These are phyloP conservation scores for Pinna nobilis DNA, from an alignment of 1,140 invertebrate species.

Conservation along the genomic window DNA sequence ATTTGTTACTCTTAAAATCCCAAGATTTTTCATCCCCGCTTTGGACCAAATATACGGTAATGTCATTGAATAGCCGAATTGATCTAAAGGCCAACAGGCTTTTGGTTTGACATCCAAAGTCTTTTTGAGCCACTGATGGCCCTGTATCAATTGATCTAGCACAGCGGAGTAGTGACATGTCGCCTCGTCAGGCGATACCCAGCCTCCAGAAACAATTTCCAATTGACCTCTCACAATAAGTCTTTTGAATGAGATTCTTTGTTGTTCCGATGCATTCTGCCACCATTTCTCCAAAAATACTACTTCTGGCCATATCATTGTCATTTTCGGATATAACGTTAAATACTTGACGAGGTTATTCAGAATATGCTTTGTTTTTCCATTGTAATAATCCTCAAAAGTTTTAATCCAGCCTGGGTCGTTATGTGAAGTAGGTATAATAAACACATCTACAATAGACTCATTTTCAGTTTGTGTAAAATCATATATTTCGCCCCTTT, in stretches of 20 bases:
- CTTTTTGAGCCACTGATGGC: slow-evolving; percentile 93
- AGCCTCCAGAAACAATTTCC: slow-evolving; percentile 96
- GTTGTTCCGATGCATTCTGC: background rate
- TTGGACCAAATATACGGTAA: background rate
- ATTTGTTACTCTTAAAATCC: background rate
- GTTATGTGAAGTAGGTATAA: no score
- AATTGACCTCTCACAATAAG: slow-evolving; percentile 87
- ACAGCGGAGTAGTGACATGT: slow-evolving; percentile 93
- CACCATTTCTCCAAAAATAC: background rate
- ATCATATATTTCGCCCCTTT: no score
- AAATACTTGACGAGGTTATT: background rate
- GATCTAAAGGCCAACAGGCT: background rate
- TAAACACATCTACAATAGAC: no score
- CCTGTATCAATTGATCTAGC: slow-evolving; percentile 95
- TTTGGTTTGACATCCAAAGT: slow-evolving; percentile 81
- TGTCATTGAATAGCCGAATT: background rate
- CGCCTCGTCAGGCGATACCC: slow-evolving; percentile 99
- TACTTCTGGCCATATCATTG: background rate
- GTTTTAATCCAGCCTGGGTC: slow-evolving; percentile 5
- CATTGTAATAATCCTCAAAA: background rate
- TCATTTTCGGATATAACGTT: background rate
- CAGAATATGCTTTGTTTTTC: background rate
- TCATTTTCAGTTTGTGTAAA: no score
- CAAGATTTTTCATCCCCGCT: background rate
- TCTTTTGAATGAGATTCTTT: background rate